Evolutionary conservation across 53 echinoderm and acorn worm genomes (phyloP).

Genomic region (Echinometra lucunter): DNA sequence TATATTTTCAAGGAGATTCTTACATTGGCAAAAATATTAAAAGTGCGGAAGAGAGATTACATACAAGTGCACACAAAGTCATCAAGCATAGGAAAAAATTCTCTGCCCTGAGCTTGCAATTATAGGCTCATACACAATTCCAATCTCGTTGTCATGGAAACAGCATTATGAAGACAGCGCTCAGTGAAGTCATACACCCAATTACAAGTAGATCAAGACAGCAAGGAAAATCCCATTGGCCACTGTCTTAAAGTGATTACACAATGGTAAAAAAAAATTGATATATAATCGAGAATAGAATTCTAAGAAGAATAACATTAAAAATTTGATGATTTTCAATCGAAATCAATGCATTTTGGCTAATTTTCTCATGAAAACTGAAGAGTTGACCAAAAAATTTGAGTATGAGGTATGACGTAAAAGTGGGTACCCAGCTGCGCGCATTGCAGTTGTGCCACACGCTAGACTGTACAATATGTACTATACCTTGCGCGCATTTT

Average conservation of each 20-base stretch:
- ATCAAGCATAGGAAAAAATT: background rate
- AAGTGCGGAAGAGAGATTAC: background rate
- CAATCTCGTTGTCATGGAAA: background rate
- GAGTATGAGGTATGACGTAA: no score
- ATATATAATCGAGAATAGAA: no score
- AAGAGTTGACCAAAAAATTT: no score
- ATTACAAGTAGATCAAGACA: background rate
- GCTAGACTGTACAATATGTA: no score
- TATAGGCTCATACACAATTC: background rate
- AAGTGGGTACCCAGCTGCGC: no score
- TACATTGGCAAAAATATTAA: background rate
- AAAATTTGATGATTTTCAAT: no score
- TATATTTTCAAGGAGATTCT: background rate
- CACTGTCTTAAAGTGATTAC: background rate
- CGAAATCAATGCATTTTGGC: no score
- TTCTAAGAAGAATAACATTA: no score
- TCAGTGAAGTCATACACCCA: constrained; percentile 20
- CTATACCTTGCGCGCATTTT: no score
- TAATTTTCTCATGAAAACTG: no score
- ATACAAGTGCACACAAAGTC: background rate
- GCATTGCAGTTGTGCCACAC: no score
- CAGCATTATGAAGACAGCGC: background rate
- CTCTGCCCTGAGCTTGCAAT: background rate
- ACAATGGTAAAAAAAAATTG: no score
- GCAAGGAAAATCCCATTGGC: background rate